phyloP scores from a whole-genome alignment of 2,113 vertebrate genomes.

The Nothobranchius furzeri region DNA sequence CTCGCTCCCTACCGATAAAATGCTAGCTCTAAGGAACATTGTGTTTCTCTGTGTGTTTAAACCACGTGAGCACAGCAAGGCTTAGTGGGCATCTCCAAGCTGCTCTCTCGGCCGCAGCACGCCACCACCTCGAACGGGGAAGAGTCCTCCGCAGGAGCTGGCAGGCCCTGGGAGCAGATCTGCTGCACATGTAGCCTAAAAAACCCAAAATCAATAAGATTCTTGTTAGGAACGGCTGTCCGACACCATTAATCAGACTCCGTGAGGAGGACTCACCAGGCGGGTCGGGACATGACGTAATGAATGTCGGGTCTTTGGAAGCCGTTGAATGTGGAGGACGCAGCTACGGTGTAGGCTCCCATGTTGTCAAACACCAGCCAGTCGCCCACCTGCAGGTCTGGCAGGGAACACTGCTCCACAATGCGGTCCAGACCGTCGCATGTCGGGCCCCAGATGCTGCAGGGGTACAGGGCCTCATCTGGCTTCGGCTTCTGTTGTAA shows the following conservation, averaged over 20 bases:
- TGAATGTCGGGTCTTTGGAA: conserved; percentile 92
- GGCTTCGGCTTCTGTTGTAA: conserved; percentile 85
- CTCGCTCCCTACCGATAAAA: neutral
- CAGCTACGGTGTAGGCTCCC: conserved; percentile 96
- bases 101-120: conserved; percentile 88
- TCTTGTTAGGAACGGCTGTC: neutral
- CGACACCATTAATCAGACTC: neutral
- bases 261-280: conserved; percentile 83
- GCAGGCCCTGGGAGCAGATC: conserved; percentile 79
- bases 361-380: conserved; percentile 98
- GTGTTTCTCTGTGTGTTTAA: conserved; percentile 57
- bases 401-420: conserved; percentile 87
- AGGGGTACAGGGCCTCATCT: conserved; percentile 88
- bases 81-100: conserved; percentile 82
- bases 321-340: conserved; percentile 96
- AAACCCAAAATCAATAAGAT: neutral
- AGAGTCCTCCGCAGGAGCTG: conserved; percentile 77
- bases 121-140: conserved; percentile 78
- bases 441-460: conserved; percentile 97
- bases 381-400: conserved; percentile 92
- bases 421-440: conserved; percentile 96
- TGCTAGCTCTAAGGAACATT: conserved; percentile 2
- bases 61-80: conserved; percentile 83
- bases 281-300: conserved; percentile 89
- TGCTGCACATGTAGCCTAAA: conserved; percentile 91